phyloP scores from a whole-genome alignment of 2,888 invertebrate species.

The Philhelius pedissequus region DNA sequence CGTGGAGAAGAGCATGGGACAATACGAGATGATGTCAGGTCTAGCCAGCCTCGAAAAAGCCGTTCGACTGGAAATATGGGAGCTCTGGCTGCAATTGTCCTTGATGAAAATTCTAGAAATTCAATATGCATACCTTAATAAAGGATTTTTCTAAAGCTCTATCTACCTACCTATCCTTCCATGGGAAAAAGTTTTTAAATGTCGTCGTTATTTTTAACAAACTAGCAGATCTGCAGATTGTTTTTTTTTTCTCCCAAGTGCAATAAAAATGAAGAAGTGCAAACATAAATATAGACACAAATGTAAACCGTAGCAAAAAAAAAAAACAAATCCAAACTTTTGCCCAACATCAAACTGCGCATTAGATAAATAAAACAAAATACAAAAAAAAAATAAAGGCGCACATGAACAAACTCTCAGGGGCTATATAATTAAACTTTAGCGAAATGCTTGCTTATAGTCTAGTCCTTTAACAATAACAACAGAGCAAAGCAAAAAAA shows the following conservation, averaged over 20 bases:
- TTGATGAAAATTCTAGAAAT: no score
- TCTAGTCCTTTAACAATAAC: not conserved
- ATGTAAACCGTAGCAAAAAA: not conserved
- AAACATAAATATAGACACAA: not conserved
- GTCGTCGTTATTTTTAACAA: not conserved
- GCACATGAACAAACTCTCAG: slow-evolving; percentile 41
- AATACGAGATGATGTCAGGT: no score
- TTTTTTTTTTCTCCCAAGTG: not conserved
- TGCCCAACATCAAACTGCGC: not conserved
- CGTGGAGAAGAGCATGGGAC: no score
- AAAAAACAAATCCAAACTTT: not conserved
- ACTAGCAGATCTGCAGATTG: not conserved
- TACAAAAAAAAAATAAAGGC: not conserved
- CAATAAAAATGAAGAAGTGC: not conserved
- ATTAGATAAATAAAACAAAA: not conserved
- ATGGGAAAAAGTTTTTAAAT: not conserved
- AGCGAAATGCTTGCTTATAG: slow-evolving; percentile 11
- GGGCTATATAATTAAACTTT: slow-evolving; percentile 46
- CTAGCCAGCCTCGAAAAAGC: no score
- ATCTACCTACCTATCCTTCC: not conserved
- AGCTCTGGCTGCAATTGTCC: no score
- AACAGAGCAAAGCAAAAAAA: not conserved
- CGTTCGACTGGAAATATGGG: no score
- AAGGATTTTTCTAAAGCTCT: not conserved
- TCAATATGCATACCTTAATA: no score